Percentiles rank a stretch among this genome's conserved stretches.
Evolutionary conservation across 2,888 invertebrate genomes (phyloP).

Genomic region (Chaetoderma sp.): DNA sequence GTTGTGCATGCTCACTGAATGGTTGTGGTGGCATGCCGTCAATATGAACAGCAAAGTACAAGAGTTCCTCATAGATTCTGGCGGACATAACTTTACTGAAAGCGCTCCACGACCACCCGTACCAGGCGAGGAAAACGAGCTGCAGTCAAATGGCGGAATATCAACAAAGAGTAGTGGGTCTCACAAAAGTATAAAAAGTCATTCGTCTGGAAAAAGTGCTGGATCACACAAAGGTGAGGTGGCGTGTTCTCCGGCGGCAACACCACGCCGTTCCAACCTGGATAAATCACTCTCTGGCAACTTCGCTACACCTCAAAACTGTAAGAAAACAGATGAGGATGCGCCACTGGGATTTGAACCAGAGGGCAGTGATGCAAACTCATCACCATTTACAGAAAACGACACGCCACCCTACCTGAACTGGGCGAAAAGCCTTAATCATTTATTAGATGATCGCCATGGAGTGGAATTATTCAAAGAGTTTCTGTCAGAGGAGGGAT

Average conservation of each 20-base stretch:
- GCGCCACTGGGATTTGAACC: conserved; percentile 75
- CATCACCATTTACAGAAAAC: conserved; percentile 67
- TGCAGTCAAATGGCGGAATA: conserved; percentile 63
- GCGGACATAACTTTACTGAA: conserved; percentile 64
- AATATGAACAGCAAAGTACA: conserved; percentile 58
- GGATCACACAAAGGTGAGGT: conserved; percentile 53
- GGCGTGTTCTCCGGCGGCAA: conserved; percentile 58
- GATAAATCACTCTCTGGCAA: conserved; percentile 41
- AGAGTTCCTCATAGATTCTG: conserved; percentile 61
- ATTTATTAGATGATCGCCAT: conserved; percentile 87
- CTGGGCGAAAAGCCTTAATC: conserved; percentile 89
- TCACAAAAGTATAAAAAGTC: conserved; percentile 54
- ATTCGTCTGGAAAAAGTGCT: conserved; percentile 34
- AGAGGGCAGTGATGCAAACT: conserved; percentile 73
- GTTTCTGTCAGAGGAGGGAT: conserved; percentile 67
- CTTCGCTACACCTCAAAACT: conserved; percentile 25
- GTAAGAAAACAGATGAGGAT: conserved; percentile 48
- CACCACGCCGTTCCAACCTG: conserved; percentile 64
- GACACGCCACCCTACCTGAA: conserved; percentile 81
- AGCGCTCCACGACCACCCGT: conserved; percentile 65
- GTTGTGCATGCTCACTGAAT: too few species aligned
- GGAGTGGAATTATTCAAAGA: conserved; percentile 87
- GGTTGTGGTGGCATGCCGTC: too few species aligned
- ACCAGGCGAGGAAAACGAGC: conserved; percentile 67
- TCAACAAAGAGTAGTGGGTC: conserved; percentile 63